These are phyloP conservation scores for Hermaeophaga mercurialis DNA, from an alignment of 2,888 invertebrate genomes.

Conservation along the genomic window DNA sequence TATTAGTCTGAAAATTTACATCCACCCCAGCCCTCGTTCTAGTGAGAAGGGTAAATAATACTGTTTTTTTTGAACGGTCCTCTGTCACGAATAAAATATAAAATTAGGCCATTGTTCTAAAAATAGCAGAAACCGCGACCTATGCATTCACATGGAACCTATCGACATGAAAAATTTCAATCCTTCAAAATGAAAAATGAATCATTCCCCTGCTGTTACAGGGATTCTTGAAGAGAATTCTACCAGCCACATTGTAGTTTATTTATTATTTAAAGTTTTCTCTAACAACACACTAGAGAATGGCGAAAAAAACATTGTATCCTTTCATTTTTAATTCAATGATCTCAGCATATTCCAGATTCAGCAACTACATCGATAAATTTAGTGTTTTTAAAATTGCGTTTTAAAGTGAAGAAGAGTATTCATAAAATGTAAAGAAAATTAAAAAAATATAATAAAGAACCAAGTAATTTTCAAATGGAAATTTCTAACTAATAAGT, in stretches of 20 bases:
- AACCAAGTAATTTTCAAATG: too few species aligned
- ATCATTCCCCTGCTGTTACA: not conserved
- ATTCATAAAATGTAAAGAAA: too few species aligned
- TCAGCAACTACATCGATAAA: too few species aligned
- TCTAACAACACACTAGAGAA: not conserved
- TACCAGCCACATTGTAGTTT: not conserved
- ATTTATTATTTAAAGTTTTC: not conserved
- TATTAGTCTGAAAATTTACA: not conserved
- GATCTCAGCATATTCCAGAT: too few species aligned
- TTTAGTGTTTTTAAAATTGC: too few species aligned
- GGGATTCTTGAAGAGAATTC: not conserved
- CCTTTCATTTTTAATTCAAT: not conserved
- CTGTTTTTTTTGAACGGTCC: conserved; percentile 19
- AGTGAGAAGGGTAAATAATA: conserved; percentile 16
- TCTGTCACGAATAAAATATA: conserved; percentile 34
- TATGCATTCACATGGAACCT: conserved; percentile 24
- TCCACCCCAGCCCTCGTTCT: not conserved
- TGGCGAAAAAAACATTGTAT: not conserved
- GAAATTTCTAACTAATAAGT: too few species aligned
- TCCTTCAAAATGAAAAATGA: conserved; percentile 15
- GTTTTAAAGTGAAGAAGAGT: too few species aligned
- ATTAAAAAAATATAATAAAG: too few species aligned
- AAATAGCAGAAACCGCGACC: conserved; percentile 31
- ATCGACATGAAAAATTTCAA: conserved; percentile 16
- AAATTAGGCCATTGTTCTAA: conserved; percentile 36